A percentile compares a stretch with the other conserved stretches of the same genome.
Conservation (phyloP, 2,888 invertebrate genomes). For the Patella ulyssiponensis region DNA sequence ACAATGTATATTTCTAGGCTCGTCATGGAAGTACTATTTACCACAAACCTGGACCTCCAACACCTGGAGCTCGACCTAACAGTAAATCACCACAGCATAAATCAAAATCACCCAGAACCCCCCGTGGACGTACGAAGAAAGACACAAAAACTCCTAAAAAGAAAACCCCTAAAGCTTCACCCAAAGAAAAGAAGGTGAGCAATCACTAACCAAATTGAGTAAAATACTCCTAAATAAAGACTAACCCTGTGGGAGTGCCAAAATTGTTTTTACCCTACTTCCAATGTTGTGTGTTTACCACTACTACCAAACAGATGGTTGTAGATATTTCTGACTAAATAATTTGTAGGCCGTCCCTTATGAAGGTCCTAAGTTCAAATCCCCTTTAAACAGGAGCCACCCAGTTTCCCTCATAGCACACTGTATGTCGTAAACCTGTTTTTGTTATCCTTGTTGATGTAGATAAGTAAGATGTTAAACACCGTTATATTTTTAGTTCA, state of each 20-base stretch:
- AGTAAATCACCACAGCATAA: conserved; percentile 6
- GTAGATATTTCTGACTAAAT: too few relatives aligned
- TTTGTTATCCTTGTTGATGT: too few relatives aligned
- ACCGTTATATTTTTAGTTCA: too few relatives aligned
- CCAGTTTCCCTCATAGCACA: neutral
- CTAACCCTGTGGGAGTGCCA: too few relatives aligned
- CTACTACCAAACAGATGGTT: too few relatives aligned
- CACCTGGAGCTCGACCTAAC: conserved; percentile 38
- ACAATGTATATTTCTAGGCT: conserved; percentile 17
- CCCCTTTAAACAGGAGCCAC: neutral
- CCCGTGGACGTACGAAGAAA: conserved; percentile 37
- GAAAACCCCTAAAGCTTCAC: neutral
- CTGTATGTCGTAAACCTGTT: neutral
- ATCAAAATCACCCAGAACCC: conserved; percentile 37
- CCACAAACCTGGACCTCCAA: conserved; percentile 59
- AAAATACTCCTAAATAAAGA: neutral
- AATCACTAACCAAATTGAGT: conserved; percentile 16
- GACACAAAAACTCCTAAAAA: conserved; percentile 25
- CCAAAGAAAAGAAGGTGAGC: conserved; percentile 21
- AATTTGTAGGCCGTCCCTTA: too few relatives aligned
- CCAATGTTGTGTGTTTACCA: too few relatives aligned
- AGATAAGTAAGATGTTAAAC: too few relatives aligned
- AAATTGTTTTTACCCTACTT: too few relatives aligned
- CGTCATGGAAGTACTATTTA: conserved; percentile 42
- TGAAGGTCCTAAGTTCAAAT: neutral